phyloP scores from a whole-genome alignment of 2,888 invertebrate species.

The Ochropleura plecta region DNA sequence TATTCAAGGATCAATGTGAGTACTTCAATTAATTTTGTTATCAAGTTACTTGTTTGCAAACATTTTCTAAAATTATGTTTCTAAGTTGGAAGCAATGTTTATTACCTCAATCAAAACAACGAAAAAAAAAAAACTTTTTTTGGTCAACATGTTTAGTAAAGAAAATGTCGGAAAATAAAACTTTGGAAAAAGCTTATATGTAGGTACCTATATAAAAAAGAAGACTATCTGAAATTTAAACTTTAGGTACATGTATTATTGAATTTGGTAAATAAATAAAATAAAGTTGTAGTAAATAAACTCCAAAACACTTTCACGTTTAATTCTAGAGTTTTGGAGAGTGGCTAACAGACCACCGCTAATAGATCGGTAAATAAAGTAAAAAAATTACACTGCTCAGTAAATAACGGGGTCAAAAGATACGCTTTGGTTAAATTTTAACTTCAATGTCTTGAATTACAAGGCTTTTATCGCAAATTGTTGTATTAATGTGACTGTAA shows the following conservation, averaged over 20 bases:
- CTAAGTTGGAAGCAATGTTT: background rate
- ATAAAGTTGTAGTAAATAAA: slow-evolving; percentile 9
- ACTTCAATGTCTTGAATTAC: slow-evolving; percentile 63
- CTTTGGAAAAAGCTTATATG: background rate
- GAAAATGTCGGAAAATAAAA: background rate
- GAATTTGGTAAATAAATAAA: background rate
- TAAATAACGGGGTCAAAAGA: slow-evolving; percentile 73
- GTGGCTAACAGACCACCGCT: slow-evolving; percentile 44
- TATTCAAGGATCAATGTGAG: slow-evolving; percentile 65
- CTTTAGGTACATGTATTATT: background rate
- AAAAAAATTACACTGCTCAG: slow-evolving; percentile 66
- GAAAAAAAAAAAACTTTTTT: background rate
- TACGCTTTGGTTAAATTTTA: slow-evolving; percentile 70
- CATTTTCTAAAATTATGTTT: slow-evolving; percentile 13
- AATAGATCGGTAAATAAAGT: slow-evolving; percentile 63
- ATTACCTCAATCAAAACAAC: background rate
- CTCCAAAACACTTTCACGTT: slow-evolving; percentile 58
- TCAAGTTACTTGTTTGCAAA: slow-evolving; percentile 32
- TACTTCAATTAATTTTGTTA: slow-evolving; percentile 44
- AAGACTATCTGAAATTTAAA: background rate
- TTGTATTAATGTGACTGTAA: slow-evolving; percentile 25
- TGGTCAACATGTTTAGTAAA: background rate
- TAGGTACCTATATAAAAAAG: background rate
- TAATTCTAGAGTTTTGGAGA: slow-evolving; percentile 43
- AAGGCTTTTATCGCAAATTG: slow-evolving; percentile 46